A percentile compares a stretch with the other conserved stretches of the same genome.
These are phyloP conservation scores for Pipra filicauda DNA, from an alignment of 2,113 vertebrate species.

Conservation along the genomic window DNA sequence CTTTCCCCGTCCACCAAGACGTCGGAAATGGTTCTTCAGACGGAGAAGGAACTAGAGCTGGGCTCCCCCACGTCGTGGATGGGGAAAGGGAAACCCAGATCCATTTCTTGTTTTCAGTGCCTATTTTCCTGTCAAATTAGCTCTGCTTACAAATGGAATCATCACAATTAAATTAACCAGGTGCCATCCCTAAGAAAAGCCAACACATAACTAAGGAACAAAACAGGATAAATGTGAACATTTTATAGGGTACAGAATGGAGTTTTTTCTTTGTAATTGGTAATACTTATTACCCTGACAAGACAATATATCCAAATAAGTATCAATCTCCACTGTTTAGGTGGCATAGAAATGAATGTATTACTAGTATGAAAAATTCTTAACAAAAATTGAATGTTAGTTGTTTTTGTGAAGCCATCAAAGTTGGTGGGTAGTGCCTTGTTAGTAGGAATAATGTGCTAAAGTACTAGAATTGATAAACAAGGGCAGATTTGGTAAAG, in stretches of 20 bases:
- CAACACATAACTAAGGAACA: slow-evolving; percentile 3
- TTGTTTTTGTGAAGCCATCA: neutral
- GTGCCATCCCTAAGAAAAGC: neutral
- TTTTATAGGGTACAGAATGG: neutral
- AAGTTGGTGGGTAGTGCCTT: neutral
- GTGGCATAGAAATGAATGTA: neutral
- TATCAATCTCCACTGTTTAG: neutral
- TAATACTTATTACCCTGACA: neutral
- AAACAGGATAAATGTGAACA: neutral
- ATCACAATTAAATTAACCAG: neutral
- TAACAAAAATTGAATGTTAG: neutral
- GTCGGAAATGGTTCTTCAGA: too few relatives aligned
- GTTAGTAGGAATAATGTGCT: neutral
- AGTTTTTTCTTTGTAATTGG: neutral
- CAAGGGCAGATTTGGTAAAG: neutral
- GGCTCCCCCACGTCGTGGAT: too few relatives aligned
- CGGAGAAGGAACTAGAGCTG: too few relatives aligned
- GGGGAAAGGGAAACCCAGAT: too few relatives aligned
- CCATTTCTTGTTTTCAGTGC: neutral
- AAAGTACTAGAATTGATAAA: neutral
- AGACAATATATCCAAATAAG: neutral
- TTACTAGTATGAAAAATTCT: neutral
- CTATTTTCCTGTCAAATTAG: neutral
- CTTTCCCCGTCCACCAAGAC: too few relatives aligned
- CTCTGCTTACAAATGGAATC: neutral